Evolutionary conservation across 2,797 vertebrate species (phyloP).

Genomic region (Pelochelys cantorii): DNA sequence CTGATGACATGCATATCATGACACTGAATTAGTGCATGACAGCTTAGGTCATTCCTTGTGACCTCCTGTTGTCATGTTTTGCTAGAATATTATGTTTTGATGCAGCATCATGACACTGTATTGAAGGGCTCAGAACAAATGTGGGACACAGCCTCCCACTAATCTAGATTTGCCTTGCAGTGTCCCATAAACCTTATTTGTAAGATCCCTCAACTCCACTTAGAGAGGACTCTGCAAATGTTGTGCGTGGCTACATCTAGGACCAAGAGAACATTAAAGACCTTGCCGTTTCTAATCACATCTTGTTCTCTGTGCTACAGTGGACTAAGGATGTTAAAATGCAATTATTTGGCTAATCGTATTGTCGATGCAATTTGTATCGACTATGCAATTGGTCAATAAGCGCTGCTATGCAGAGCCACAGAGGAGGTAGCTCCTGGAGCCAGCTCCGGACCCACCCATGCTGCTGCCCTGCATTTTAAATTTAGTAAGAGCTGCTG

Average conservation of each 20-base stretch:
- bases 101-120: background rate
- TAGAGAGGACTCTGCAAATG: background rate
- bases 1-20: background rate
- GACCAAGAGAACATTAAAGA: background rate
- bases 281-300: background rate
- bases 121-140: background rate
- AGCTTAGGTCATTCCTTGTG: background rate
- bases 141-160: background rate
- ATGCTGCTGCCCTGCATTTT: too few relatives aligned
- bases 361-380: too few relatives aligned
- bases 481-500: too few relatives aligned
- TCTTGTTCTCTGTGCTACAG: background rate
- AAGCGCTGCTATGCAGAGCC: too few relatives aligned
- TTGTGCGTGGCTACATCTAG: background rate
- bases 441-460: too few relatives aligned
- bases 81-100: background rate
- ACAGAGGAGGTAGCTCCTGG: too few relatives aligned
- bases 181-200: background rate
- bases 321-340: too few relatives aligned
- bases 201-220: background rate
- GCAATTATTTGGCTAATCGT: too few relatives aligned
- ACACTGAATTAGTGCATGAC: background rate
- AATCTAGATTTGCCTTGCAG: background rate
- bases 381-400: too few relatives aligned
- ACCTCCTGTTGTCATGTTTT: background rate